A percentile compares a stretch with the other conserved stretches of the same genome.
Evolutionary conservation across 1,140 invertebrate genomes (phyloP).

Genomic region (Drosophila sturtevanti): DNA sequence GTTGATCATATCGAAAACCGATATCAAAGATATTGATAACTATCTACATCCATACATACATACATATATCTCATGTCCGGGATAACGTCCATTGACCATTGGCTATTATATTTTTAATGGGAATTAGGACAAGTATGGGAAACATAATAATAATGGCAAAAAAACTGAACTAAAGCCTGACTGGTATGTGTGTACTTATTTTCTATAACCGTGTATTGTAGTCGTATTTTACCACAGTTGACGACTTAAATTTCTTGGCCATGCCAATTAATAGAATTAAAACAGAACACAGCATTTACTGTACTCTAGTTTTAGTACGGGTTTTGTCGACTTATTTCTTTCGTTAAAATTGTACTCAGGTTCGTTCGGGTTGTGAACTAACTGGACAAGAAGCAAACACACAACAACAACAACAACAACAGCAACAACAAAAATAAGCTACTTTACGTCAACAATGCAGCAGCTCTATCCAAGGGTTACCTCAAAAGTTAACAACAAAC

Average conservation of each 20-base stretch:
- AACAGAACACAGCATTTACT: constrained; percentile 61
- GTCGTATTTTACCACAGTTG: constrained; percentile 40
- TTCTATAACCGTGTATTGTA: constrained; percentile 2
- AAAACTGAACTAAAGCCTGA: constrained; percentile 12
- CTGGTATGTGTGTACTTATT: constrained; percentile 10
- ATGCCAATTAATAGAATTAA: constrained; percentile 64
- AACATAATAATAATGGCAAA: constrained; percentile 33
- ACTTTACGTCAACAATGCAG: constrained; percentile 48
- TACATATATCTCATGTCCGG: background rate
- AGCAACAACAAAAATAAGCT: constrained; percentile 20
- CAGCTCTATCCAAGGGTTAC: constrained; percentile 17
- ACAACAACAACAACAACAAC: constrained; percentile 18
- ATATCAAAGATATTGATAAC: background rate
- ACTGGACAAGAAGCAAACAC: constrained; percentile 30
- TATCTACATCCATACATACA: too few relatives aligned
- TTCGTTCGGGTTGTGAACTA: constrained; percentile 43
- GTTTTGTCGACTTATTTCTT: constrained; percentile 43
- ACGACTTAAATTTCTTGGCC: constrained; percentile 43
- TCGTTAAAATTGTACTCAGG: constrained; percentile 32
- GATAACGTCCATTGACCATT: constrained; percentile 22
- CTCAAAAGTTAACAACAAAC: background rate
- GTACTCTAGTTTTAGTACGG: constrained; percentile 60
- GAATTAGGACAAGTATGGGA: constrained; percentile 41
- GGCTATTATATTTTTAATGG: background rate
- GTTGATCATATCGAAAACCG: background rate